A percentile compares a stretch with the other conserved stretches of the same genome.
These are phyloP conservation scores for Cyprinodon tularosa DNA, from an alignment of 2,113 vertebrate species.

Conservation along the genomic window DNA sequence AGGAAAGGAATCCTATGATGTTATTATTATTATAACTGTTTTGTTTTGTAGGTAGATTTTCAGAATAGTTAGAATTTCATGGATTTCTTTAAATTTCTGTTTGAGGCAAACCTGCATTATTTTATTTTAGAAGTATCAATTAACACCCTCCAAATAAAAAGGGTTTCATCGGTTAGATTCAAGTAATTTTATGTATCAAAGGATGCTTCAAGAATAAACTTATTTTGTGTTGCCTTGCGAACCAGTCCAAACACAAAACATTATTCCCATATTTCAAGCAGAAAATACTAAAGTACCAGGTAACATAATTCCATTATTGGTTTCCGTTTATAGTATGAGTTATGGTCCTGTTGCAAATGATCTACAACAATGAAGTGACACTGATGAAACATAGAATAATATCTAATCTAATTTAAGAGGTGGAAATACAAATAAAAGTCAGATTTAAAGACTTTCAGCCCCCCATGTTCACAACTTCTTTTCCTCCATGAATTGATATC, in stretches of 20 bases:
- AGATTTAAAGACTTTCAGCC: not conserved
- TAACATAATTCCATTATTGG: not conserved
- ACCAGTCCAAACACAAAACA: not conserved
- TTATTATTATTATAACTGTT: too few relatives aligned
- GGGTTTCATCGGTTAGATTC: not conserved
- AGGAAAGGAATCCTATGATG: too few relatives aligned
- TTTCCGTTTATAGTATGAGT: not conserved
- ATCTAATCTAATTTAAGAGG: not conserved
- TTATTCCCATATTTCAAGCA: not conserved
- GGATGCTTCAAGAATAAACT: slow-evolving; percentile 1
- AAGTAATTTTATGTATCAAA: not conserved
- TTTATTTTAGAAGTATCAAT: too few relatives aligned
- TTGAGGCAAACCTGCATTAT: too few relatives aligned
- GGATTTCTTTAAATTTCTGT: too few relatives aligned
- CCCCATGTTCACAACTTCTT: not conserved
- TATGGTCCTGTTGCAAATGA: not conserved
- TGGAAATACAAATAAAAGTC: not conserved
- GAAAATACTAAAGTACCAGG: not conserved
- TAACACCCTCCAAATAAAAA: too few relatives aligned
- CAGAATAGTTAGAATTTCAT: too few relatives aligned
- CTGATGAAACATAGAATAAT: not conserved
- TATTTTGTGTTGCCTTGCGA: not conserved
- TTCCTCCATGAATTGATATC: not conserved
- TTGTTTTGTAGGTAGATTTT: too few relatives aligned
- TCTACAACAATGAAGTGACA: not conserved